These are phyloP conservation scores for Parazoanthus atlanticus DNA, from an alignment of 92 coral and sea anemone genomes.

Conservation along the genomic window DNA sequence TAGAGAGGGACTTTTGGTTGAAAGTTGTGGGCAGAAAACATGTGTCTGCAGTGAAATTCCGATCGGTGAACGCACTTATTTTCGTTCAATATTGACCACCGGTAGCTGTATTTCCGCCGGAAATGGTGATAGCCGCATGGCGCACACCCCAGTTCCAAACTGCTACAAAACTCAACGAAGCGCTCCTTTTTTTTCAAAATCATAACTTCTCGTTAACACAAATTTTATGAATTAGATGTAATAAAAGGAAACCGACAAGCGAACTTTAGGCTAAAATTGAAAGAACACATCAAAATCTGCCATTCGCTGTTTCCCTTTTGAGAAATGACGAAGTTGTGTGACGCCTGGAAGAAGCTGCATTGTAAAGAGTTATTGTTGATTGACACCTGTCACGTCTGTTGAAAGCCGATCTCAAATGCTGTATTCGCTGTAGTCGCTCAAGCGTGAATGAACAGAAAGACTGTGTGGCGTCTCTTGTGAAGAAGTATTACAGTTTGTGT, in stretches of 20 bases:
- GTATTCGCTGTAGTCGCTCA: slow-evolving; percentile 13
- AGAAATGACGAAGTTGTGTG: slow-evolving; percentile 35
- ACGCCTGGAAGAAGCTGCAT: background rate
- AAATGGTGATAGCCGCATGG: background rate
- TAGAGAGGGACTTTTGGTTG: background rate
- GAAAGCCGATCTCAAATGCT: slow-evolving; percentile 14
- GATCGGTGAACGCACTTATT: background rate
- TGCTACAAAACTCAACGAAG: slow-evolving; percentile 9
- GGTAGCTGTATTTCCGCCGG: slow-evolving; percentile 29
- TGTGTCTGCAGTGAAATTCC: background rate
- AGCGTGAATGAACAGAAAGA: slow-evolving; percentile 11
- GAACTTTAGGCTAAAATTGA: background rate
- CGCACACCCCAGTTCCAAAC: too few species aligned
- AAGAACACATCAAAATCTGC: too few species aligned
- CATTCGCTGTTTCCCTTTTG: slow-evolving; percentile 3
- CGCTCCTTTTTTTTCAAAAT: background rate
- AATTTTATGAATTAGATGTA: background rate
- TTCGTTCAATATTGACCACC: background rate
- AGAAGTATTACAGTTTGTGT: background rate
- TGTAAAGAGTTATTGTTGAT: slow-evolving; percentile 7
- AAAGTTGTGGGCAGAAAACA: background rate
- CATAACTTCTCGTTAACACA: too few species aligned
- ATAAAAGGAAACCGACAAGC: background rate
- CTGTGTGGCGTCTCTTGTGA: slow-evolving; percentile 16
- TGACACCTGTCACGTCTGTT: slow-evolving; percentile 35